Base-by-base conservation (phyloP, 2,113 vertebrate species). In the Stigmatopora nigra region DNA sequence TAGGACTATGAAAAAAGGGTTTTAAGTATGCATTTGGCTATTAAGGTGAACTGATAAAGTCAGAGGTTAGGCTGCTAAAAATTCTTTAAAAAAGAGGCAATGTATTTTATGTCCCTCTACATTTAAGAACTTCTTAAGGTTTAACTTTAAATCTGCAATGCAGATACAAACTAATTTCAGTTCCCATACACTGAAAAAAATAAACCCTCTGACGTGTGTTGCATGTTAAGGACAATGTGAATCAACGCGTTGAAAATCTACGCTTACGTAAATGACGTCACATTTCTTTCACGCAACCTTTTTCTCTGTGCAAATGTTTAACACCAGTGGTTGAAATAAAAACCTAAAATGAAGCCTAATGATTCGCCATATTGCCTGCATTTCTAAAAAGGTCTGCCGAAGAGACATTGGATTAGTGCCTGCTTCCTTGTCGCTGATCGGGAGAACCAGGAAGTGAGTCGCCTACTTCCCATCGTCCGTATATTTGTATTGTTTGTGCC, bases 241-340 rank as follows among this genome's bases (percentile, higher is more conserved):
- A 58, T 64, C 25, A 20, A 10, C 48, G 64, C 73, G 70, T 68
- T 67, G 48, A 55, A 68, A 69, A 78, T 69, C 16, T 57, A 79
- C 73, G 73, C 65, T 68, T 52, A 57, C 60, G 61, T 89, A 61
- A 76, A 79, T 77, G 83, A 86, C 79, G 75, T 86, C 85, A 87
- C 84, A 87, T 85, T 82, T 83, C 73, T 76, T 77, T 71, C 65
- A 83, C 79, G 78, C 86, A 88, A 81, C 69, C 63, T 64, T 82
- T 85, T 75, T 79, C 68, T 80, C 70, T 98, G 94, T 97, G 95
- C 95, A 96, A 96, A 88, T 90, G 90, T 89, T 87, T 83, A 93
- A 94, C 91, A 95, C 92, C 94, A 96, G 94, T 96, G 94, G 94
- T 95, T 91, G 90, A 87, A 61, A 90, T 83, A 89, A 90, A 89